Evolutionary conservation across 2,888 invertebrate species (phyloP).

Genomic region (Cylindroiulus punctatus): DNA sequence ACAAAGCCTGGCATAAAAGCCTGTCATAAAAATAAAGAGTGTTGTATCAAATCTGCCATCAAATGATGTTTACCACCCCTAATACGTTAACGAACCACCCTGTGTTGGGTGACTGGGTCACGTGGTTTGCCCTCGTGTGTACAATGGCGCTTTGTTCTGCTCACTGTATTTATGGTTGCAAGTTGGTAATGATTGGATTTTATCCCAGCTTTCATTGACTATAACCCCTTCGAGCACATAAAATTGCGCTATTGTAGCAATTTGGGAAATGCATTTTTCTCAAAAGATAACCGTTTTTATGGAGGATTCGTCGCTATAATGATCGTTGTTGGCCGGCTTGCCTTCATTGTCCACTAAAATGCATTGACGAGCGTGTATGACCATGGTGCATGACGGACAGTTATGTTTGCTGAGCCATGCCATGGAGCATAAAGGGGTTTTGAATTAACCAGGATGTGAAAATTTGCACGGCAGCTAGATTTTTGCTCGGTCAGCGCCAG

Average conservation of each 20-base stretch:
- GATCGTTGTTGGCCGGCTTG: not conserved
- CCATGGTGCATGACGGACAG: not conserved
- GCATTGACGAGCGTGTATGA: not conserved
- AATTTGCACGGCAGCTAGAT: not conserved
- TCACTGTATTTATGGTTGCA: not conserved
- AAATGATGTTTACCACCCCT: constrained; percentile 30
- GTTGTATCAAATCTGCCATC: constrained; percentile 13
- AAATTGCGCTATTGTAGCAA: not conserved
- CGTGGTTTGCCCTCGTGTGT: not conserved
- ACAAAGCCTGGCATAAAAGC: constrained; percentile 28
- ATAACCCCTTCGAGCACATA: not conserved
- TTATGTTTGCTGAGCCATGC: not conserved
- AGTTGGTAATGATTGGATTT: not conserved
- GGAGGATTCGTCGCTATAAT: not conserved
- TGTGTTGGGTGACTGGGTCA: not conserved
- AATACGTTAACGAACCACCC: constrained; percentile 8
- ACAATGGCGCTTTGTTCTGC: not conserved
- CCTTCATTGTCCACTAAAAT: not conserved
- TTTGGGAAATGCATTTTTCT: not conserved
- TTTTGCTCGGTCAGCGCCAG: not conserved
- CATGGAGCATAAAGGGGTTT: too few species aligned
- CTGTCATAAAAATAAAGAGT: constrained; percentile 19
- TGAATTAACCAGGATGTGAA: not conserved
- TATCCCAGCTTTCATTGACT: not conserved
- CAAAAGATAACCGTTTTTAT: not conserved